Evolutionary conservation across 1,140 invertebrate species (phyloP).

Genomic region (Papilio polyxenes): DNA sequence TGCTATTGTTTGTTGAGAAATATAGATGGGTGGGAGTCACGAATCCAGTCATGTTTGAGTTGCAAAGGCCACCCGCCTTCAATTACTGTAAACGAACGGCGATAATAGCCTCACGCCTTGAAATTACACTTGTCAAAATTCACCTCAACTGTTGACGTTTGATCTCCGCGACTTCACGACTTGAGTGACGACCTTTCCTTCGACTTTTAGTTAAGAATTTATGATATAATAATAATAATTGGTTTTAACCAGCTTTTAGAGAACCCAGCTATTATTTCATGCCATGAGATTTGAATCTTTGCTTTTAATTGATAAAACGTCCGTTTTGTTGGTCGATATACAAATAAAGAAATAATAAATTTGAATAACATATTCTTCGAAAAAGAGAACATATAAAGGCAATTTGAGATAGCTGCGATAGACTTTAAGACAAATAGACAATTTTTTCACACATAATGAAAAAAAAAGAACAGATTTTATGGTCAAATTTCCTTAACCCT

Average conservation of each 20-base stretch:
- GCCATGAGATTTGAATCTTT: no score
- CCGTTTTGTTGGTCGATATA: no score
- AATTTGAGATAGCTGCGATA: no score
- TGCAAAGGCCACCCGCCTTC: constrained; percentile 46
- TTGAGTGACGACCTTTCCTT: constrained; percentile 6
- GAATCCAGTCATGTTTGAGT: constrained; percentile 37
- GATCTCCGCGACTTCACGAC: constrained; percentile 37
- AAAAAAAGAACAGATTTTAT: no score
- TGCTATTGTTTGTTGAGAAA: constrained; percentile 35
- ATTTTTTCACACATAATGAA: no score
- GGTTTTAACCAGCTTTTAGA: not conserved
- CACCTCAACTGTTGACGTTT: constrained; percentile 43
- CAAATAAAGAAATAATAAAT: no score
- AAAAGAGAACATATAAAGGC: no score
- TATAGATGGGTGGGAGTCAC: constrained; percentile 30
- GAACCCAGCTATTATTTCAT: no score
- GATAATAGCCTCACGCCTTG: constrained; percentile 54
- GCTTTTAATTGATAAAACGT: no score
- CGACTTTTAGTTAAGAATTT: not conserved
- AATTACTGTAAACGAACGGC: constrained; percentile 46
- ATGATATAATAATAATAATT: constrained; percentile 44
- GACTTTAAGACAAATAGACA: no score
- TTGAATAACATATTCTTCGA: no score
- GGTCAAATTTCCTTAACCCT: no score
- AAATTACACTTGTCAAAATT: constrained; percentile 55